Percentiles rank a stretch among this genome's conserved stretches.
These are phyloP conservation scores for Ooceraea biroi DNA, from an alignment of 1,140 invertebrate genomes.

Conservation along the genomic window DNA sequence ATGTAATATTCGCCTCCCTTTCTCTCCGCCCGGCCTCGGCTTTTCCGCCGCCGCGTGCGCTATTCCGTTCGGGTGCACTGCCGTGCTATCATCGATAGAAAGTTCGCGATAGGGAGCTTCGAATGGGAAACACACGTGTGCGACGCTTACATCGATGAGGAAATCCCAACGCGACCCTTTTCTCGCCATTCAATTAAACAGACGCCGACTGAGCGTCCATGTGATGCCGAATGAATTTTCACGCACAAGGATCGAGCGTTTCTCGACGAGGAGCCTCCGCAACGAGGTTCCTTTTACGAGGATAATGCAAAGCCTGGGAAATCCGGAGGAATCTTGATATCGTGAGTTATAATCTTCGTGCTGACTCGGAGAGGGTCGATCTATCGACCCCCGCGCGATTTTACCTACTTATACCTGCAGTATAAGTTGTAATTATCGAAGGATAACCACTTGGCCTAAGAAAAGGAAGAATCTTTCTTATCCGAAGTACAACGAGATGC, in stretches of 20 bases:
- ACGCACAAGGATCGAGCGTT: constrained; percentile 14
- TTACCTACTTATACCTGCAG: no score
- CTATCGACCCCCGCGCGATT: constrained; percentile 2
- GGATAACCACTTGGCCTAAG: constrained; percentile 47
- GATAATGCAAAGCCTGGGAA: constrained; percentile 12
- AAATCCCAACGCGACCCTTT: constrained; percentile 26
- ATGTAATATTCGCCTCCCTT: neutral
- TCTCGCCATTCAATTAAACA: constrained; percentile 12
- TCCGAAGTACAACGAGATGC: constrained; percentile 46
- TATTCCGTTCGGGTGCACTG: constrained; percentile 44
- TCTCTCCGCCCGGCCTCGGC: constrained; percentile 17
- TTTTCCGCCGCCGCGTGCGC: constrained; percentile 29
- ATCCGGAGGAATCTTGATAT: constrained; percentile 6
- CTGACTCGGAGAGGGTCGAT: neutral
- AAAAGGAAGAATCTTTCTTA: neutral
- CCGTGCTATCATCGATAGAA: constrained; percentile 27
- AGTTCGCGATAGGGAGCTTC: constrained; percentile 30
- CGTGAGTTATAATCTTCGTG: constrained; percentile 5
- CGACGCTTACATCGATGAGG: neutral
- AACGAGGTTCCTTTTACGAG: neutral
- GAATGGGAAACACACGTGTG: constrained; percentile 28
- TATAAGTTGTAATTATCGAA: constrained; percentile 29
- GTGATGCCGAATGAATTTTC: neutral
- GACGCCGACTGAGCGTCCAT: neutral
- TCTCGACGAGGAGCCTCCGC: constrained; percentile 30